A percentile compares a stretch with the other conserved stretches of the same genome.
Conservation (phyloP, 2,113 vertebrate species). For the Cyprichromis sp. region DNA sequence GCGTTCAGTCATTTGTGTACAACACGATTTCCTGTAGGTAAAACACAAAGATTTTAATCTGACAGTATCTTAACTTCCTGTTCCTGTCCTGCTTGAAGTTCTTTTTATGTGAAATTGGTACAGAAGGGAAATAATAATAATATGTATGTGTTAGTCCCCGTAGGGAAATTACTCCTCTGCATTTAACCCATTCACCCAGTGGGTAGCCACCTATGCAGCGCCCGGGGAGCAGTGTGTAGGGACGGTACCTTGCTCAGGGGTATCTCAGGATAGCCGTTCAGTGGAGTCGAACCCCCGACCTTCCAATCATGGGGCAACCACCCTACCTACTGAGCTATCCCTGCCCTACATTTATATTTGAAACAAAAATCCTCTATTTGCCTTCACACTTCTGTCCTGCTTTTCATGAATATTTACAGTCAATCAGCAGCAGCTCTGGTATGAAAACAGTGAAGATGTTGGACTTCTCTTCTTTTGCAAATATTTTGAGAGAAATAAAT, state of each 20-base stretch:
- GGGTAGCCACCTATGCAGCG: rapidly evolving
- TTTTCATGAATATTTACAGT: rapidly evolving
- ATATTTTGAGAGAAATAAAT: not conserved
- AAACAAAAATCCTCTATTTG: not conserved
- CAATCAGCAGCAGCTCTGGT: not conserved
- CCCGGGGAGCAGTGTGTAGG: not conserved
- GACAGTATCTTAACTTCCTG: not conserved
- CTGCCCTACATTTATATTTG: rapidly evolving
- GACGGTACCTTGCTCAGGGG: not conserved
- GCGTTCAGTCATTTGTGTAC: not conserved
- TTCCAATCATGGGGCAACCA: rapidly evolving
- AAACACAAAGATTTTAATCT: not conserved
- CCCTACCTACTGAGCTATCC: not conserved
- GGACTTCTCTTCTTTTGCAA: not conserved
- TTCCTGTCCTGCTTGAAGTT: not conserved
- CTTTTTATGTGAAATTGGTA: not conserved
- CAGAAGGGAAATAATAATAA: not conserved
- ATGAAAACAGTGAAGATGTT: not conserved
- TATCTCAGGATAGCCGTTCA: rapidly evolving
- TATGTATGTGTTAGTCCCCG: rapidly evolving
- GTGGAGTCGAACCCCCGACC: rapidly evolving
- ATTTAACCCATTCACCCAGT: not conserved
- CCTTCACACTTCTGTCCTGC: not conserved
- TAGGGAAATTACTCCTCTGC: not conserved
- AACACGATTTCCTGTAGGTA: not conserved